Conservation (phyloP, 2,888 invertebrate species). For the Cheilosia urbana region DNA sequence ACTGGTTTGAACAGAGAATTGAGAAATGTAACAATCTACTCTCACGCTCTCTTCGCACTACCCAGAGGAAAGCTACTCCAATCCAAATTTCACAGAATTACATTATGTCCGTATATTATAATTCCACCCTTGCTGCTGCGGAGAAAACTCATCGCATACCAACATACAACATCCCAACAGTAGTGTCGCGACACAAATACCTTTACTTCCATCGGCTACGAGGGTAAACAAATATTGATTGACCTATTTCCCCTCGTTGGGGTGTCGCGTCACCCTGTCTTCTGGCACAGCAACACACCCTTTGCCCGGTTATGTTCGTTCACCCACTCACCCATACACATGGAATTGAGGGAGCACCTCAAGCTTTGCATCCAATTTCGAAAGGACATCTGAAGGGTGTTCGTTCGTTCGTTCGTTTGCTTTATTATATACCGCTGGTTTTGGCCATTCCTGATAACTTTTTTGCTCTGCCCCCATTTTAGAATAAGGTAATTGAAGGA, state of each 20-base stretch:
- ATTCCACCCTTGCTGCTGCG: not conserved
- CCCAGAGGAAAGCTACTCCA: not conserved
- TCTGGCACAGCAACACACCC: constrained; percentile 9
- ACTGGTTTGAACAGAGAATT: too few relatives aligned
- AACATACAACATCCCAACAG: not conserved
- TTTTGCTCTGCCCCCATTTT: constrained; percentile 11
- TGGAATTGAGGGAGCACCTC: constrained; percentile 1
- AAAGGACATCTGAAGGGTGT: constrained; percentile 75
- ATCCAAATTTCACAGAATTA: too few relatives aligned
- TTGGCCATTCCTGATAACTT: constrained; percentile 11
- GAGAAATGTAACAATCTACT: too few relatives aligned
- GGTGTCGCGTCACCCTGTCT: constrained; percentile 58
- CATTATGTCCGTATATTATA: too few relatives aligned
- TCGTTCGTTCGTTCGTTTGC: constrained; percentile 21
- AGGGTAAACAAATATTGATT: constrained; percentile 75
- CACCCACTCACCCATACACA: constrained; percentile 9
- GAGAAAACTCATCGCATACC: constrained; percentile 16
- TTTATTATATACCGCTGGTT: constrained; percentile 10
- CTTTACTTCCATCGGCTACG: constrained; percentile 8
- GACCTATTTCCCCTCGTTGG: constrained; percentile 72
- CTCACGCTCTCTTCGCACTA: not conserved
- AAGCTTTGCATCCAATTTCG: constrained; percentile 19
- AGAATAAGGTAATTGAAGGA: constrained; percentile 44
- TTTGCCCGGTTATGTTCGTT: not conserved
- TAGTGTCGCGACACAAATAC: constrained; percentile 33